Evolutionary conservation across 2,888 invertebrate genomes (phyloP), one percentile per base, ranked within the genome.

Genomic region (Syritta pipiens): DNA sequence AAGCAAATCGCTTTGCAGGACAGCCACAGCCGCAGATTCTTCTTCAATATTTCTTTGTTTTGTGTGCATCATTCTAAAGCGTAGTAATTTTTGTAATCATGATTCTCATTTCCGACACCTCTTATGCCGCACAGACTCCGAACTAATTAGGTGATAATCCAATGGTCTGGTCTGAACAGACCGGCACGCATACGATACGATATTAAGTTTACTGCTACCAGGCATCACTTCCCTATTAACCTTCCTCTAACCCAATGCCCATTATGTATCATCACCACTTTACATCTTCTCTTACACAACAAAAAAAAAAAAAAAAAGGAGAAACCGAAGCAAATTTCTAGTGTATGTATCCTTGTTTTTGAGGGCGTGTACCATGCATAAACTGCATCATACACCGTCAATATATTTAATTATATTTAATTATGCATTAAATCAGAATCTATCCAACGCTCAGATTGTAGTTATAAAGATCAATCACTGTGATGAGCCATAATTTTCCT

Each of bases 401-500:
- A 67, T 72, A 72, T 60, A 65, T 49, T 74, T 72, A 79, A 72
- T 79, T 72, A 77, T 72, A 72, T 77, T 77, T 77, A 77, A 79
- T 67, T 79, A 79, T 72, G 67, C 77, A 77, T 77, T 72, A 59
- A 77, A 67, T 79, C 77, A 79, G 60, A 63, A 67, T 60, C 60
- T 67, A 72, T 74, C 55, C 77, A 72, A 22, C 53, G 72, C 57
- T 67, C 32, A 62, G 60, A 74, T 79, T 72, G 65, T 79, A 67
- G 65, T 79, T 72, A 79, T 72, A 79, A 74, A 72, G 77, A 67
- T 79, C 77, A 79, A 79, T 79, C 77, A 79, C 67, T 55, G 30
- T 72, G 77, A 79, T 72, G 72, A 72, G 60, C 72, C 67, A 72
- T 79, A 65, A 72, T 72, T 79, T 79, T 67, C 60, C 67, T 79